Base-by-base conservation (phyloP, 2,113 vertebrate species). In the Morone chrysops region DNA sequence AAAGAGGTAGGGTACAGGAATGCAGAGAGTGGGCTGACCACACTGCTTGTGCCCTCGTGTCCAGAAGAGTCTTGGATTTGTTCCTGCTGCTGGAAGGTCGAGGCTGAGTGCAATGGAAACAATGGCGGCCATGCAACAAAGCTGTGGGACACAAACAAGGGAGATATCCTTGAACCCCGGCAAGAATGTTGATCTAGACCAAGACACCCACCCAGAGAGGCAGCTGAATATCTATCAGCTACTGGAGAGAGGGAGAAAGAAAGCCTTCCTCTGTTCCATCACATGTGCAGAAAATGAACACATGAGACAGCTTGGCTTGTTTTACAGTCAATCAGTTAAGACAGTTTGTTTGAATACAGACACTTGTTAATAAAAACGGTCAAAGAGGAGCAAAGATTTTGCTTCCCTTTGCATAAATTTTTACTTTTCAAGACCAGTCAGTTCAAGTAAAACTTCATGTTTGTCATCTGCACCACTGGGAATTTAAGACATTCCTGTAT, bases 101-200 rank as follows among this genome's bases (percentile, higher is more conserved):
- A 82, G 89, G 87, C 83, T 18, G 80, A 78, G 82, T 40, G 17
- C 81, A 5, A 53, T 51, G 77, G 31, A 75, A 86, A 96, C 94
- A 95, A 96, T 95, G 72, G 87, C 38, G 48, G 63, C 90, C 91
- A 92, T 94, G 92, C 84, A 85, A 75, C 45, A 50, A 78, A 89
- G 90, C 90, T 90, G 95, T 94, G 91, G 94, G 95, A 93, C 94
- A 93, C 87, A 93, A 95, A 92, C 90, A 91, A 16, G 85, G 92
- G 87, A 92, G 92, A 94, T 76, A 93, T 90, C 91, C 90, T 90
- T 78, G 80, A 93, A 92, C 92, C 87, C 87, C 25, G 61, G 80
- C 72, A 94, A 90, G 94, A 94, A 96, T 96, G 93, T 80, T 47
- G 74, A 88, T 92, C 75, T 68, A 87, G 77, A 93, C 82, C 89